Conservation (phyloP, 2,888 invertebrate genomes). For the Drosophila imparisetae region DNA sequence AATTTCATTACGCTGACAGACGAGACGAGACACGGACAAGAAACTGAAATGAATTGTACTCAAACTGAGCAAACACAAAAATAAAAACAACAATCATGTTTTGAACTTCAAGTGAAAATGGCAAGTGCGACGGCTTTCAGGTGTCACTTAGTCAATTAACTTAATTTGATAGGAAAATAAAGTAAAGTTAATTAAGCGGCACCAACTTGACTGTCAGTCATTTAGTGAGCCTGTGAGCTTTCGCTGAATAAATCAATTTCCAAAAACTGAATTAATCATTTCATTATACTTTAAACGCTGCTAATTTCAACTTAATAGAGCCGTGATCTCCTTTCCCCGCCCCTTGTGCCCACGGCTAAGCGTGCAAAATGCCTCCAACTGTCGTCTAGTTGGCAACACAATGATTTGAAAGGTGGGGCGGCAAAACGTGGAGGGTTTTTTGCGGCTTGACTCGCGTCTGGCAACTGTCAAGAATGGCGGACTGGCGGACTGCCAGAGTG, state of each 20-base stretch:
- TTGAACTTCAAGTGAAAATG: background rate
- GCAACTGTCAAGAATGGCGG: constrained; percentile 23
- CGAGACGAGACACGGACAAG: constrained; percentile 1
- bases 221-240: background rate
- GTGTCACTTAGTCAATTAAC: constrained; percentile 66
- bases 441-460: constrained; percentile 20
- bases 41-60: constrained; percentile 23
- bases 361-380: constrained; percentile 35
- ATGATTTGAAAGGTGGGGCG: background rate
- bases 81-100: background rate
- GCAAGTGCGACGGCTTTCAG: constrained; percentile 25
- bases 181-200: constrained; percentile 61
- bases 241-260: constrained; percentile 57
- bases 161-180: constrained; percentile 65
- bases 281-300: constrained; percentile 72
- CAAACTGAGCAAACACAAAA: background rate
- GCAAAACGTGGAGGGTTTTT: constrained; percentile 31
- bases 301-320: constrained; percentile 71
- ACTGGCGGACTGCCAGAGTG: background rate
- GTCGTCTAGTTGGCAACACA: constrained; percentile 25
- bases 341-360: background rate
- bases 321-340: background rate
- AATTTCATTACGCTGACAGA: constrained; percentile 39
- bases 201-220: constrained; percentile 28
- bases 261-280: constrained; percentile 68